Conservation (phyloP, 2,888 invertebrate genomes). For the Stegana nigrithorax region DNA sequence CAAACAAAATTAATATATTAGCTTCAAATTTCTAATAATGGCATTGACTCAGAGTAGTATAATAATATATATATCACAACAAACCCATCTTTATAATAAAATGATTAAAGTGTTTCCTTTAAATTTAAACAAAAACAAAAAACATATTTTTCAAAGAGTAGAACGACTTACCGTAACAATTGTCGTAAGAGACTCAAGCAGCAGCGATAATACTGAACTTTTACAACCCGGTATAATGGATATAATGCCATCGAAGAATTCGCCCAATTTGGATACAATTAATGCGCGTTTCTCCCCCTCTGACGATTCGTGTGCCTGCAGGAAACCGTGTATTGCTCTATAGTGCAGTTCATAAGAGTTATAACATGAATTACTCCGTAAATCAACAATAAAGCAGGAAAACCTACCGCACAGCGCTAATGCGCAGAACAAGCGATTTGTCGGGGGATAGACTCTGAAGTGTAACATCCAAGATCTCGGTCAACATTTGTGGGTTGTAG, state of each 20-base stretch:
- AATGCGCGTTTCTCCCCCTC: conserved; percentile 67
- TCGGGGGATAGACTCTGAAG: conserved; percentile 61
- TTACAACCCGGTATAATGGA: conserved; percentile 70
- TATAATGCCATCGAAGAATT: conserved; percentile 71
- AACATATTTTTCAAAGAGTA: background rate
- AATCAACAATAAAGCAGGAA: background rate
- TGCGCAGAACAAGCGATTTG: conserved; percentile 63
- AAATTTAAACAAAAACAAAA: no score
- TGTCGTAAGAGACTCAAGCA: conserved; percentile 71
- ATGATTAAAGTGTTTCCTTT: no score
- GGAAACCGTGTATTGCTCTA: conserved; percentile 63
- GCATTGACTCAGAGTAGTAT: no score
- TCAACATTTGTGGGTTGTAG: conserved; percentile 65
- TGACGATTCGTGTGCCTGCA: conserved; percentile 70
- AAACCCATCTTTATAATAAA: no score
- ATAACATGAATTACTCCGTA: background rate
- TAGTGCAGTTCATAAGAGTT: background rate
- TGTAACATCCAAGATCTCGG: conserved; percentile 63
- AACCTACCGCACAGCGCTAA: conserved; percentile 63
- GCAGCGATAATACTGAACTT: conserved; percentile 70
- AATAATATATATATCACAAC: no score
- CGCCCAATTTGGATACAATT: conserved; percentile 70
- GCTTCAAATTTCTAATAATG: no score
- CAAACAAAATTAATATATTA: no score
- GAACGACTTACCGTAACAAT: conserved; percentile 70